These are phyloP conservation scores for Coleophora flavipennella DNA, from an alignment of 2,888 invertebrate genomes.

Conservation along the genomic window DNA sequence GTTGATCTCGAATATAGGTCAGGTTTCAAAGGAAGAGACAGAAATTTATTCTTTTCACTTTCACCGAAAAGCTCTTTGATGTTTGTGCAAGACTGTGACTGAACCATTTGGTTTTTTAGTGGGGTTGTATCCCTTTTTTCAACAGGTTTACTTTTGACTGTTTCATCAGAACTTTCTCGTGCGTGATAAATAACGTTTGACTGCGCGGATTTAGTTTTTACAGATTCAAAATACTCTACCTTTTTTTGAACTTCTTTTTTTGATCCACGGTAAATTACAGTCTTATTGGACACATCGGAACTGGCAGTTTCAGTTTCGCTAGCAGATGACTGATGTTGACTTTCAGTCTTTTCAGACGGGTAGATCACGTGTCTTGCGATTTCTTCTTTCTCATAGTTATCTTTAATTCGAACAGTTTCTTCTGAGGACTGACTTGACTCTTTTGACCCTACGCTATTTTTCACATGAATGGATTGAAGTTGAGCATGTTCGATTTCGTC, in stretches of 20 bases:
- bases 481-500: constrained; percentile 75
- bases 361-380: constrained; percentile 43
- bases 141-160: constrained; percentile 29
- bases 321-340: constrained; percentile 58
- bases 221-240: constrained; percentile 86
- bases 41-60: constrained; percentile 72
- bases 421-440: background rate
- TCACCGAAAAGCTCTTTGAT: constrained; percentile 89
- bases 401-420: too few species aligned
- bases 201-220: constrained; percentile 66
- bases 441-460: background rate
- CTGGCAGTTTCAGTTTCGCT: constrained; percentile 82
- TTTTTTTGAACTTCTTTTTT: constrained; percentile 79
- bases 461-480: background rate
- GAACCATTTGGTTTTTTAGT: constrained; percentile 46
- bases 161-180: constrained; percentile 64
- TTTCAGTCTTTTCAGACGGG: constrained; percentile 40
- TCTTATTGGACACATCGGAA: constrained; percentile 80
- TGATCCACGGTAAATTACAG: constrained; percentile 75
- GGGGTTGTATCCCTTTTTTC: constrained; percentile 27
- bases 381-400: constrained; percentile 63
- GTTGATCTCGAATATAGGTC: constrained; percentile 62
- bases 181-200: constrained; percentile 65
- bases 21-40: constrained; percentile 64
- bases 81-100: constrained; percentile 81